A percentile compares a stretch with the other conserved stretches of the same genome.
Evolutionary conservation across 2,113 vertebrate species (phyloP).

Genomic region (Cyanoliseus patagonus): DNA sequence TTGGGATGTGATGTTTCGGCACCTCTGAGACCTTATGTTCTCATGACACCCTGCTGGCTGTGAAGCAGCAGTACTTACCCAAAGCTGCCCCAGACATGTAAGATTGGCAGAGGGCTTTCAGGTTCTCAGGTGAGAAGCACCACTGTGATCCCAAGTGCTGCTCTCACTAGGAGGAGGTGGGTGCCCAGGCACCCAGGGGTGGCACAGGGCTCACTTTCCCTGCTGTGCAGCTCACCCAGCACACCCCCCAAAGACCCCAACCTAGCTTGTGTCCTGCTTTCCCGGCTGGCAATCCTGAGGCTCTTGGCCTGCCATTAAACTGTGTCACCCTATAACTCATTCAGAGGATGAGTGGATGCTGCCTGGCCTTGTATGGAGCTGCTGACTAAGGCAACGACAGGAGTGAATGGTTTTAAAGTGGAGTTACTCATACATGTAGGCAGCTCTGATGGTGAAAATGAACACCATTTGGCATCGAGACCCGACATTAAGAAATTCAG

Average conservation of each 20-base stretch:
- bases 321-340: neutral
- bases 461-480: neutral
- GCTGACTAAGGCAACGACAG: neutral
- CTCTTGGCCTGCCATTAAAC: neutral
- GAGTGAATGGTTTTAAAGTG: neutral
- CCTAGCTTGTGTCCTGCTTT: neutral
- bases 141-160: neutral
- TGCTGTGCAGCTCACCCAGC: neutral
- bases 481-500: neutral
- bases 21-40: neutral
- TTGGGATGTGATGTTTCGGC: neutral
- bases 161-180: fast-evolving
- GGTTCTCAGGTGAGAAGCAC: neutral
- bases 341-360: neutral
- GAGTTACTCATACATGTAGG: neutral
- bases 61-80: neutral
- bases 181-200: neutral
- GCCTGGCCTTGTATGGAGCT: slow-evolving; percentile 16
- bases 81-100: neutral
- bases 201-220: neutral
- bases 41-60: neutral
- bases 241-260: neutral
- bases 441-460: slow-evolving; percentile 8
- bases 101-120: neutral
- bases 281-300: fast-evolving